Evolutionary conservation across 2,888 invertebrate genomes (phyloP), one percentile per base, ranked within the genome.

Genomic region (Argyresthia albistria): DNA sequence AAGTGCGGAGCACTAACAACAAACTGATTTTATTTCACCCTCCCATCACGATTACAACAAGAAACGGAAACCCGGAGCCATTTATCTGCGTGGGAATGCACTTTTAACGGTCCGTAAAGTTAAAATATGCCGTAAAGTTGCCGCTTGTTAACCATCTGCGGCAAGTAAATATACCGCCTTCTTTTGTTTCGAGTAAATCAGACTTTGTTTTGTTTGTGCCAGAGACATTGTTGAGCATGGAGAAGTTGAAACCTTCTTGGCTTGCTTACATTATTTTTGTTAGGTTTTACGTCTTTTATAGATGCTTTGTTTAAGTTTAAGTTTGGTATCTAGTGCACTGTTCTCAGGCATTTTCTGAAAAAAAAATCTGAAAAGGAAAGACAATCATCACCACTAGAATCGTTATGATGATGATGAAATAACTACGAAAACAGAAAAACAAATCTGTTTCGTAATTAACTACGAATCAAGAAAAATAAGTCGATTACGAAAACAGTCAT

Each of bases 71-170:
- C 14, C 9, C 16, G 35, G n/a, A 25, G 39, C 51, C 43, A 45
- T 51, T 45, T 51, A 16, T 51, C 51, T 51, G 25, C 8, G 51
- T 45, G 43, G 14, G 51, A 45, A 51, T 52, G 42, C 51, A 46
- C 48, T 53, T 55, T 55, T 51, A 53, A 53, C 53, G 55, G 50
- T 45, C 55, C 47, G 51, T 55, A 53, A 52, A 51, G 35, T 49
- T 55, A 51, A 54, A 54, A 54, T 54, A 54, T 54, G 54, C 54
- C 46, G 54, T 51, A 54, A 50, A 50, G 16, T 25, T 50, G 42
- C n/a, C 15, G 50, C 43, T 43, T 25, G 42, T 50, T 25, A 43
- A 39, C 37, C 12, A 39, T 39, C 37, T 15, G 35, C 47, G 12
- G 15, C 49, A 49, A 25, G 25, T 25, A 25, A 25, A 25, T 25